phyloP scores from a whole-genome alignment of 2,888 invertebrate species.

The Dryomyza anilis region DNA sequence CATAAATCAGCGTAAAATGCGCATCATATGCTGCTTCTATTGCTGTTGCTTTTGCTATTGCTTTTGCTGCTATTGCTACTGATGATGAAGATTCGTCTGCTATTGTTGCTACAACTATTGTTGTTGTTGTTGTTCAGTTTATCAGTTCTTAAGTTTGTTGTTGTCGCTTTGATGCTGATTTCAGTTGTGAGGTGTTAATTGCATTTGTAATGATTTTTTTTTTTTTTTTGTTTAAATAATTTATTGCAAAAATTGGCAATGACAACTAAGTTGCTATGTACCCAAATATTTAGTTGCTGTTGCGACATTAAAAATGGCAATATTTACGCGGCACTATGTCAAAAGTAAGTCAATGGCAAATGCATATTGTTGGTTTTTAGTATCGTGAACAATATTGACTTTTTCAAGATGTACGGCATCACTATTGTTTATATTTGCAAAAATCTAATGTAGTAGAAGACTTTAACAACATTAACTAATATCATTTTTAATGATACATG shows the following conservation, averaged over 20 bases:
- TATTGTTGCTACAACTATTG: slow-evolving; percentile 9
- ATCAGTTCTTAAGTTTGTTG: too few relatives aligned
- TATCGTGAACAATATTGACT: too few relatives aligned
- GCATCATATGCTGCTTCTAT: neutral
- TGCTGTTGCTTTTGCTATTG: neutral
- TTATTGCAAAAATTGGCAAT: slow-evolving; percentile 26
- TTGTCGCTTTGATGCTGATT: neutral
- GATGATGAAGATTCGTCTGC: slow-evolving; percentile 8
- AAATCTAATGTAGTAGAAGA: too few relatives aligned
- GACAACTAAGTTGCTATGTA: slow-evolving; percentile 22
- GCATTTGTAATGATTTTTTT: slow-evolving; percentile 15
- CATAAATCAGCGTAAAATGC: neutral
- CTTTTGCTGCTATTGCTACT: neutral
- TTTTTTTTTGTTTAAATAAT: slow-evolving; percentile 29
- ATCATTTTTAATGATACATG: too few relatives aligned
- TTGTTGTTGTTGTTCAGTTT: slow-evolving; percentile 6
- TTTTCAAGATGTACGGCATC: too few relatives aligned
- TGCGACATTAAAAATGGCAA: too few relatives aligned
- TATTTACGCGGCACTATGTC: slow-evolving; percentile 27
- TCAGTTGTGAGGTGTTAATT: slow-evolving; percentile 15
- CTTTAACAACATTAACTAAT: too few relatives aligned
- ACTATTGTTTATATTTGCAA: too few relatives aligned
- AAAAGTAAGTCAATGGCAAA: slow-evolving; percentile 48
- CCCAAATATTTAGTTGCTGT: too few relatives aligned
- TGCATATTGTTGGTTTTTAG: slow-evolving; percentile 21